Conservation (phyloP, 2,888 invertebrate genomes). For the Protonemura montana region DNA sequence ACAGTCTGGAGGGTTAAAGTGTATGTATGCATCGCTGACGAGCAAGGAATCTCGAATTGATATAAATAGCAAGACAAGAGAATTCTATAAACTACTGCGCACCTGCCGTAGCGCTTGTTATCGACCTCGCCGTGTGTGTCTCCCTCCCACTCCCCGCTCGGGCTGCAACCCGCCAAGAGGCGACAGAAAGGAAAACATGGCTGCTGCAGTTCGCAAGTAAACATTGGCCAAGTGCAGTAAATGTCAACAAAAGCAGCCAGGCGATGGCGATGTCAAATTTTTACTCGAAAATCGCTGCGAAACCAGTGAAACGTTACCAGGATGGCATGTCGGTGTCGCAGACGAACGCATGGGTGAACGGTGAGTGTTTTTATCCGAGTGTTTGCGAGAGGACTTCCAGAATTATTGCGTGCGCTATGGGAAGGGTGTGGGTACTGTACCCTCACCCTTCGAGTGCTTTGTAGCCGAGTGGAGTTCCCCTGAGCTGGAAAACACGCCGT, state of each 20-base stretch:
- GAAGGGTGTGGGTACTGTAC: background rate
- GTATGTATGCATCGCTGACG: no score
- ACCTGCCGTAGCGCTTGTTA: background rate
- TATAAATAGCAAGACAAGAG: no score
- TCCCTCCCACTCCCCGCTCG: no score
- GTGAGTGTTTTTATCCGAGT: constrained; percentile 66
- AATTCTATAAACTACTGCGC: no score
- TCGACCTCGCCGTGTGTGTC: background rate
- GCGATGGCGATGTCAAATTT: constrained; percentile 77
- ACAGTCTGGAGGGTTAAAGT: no score
- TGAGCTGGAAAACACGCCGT: background rate
- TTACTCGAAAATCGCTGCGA: constrained; percentile 77
- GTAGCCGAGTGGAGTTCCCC: no score
- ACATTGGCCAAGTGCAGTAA: background rate
- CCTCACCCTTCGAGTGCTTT: no score
- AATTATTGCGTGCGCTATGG: no score
- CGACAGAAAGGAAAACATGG: no score
- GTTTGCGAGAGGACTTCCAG: no score
- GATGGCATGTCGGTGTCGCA: constrained; percentile 81
- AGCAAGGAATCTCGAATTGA: no score
- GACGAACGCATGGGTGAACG: constrained; percentile 87
- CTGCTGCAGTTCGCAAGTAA: constrained; percentile 22
- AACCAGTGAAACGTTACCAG: constrained; percentile 78
- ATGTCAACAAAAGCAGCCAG: constrained; percentile 9
- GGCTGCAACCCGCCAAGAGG: background rate